Conservation (phyloP, 2,888 invertebrate species). For the Drosophila limbata region DNA sequence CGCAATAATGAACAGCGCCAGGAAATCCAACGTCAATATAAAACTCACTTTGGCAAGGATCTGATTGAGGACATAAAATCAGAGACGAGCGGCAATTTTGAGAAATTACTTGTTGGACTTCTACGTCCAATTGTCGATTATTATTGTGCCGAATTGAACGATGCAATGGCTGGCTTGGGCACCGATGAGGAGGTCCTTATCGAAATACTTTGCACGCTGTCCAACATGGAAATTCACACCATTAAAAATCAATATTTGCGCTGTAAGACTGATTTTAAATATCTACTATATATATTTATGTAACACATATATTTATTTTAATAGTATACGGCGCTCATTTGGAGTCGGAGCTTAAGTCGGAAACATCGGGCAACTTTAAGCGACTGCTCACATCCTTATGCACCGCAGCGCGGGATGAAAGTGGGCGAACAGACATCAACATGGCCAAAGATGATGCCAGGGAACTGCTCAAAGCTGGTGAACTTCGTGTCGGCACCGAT, state of each 20-base stretch:
- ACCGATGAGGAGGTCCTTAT: slow-evolving; percentile 94
- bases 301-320: slow-evolving; percentile 34
- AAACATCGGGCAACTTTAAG: slow-evolving; percentile 96
- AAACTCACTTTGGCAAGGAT: slow-evolving; percentile 87
- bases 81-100: slow-evolving; percentile 95
- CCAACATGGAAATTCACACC: slow-evolving; percentile 92
- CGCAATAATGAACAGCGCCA: slow-evolving; percentile 94
- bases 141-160: slow-evolving; percentile 92
- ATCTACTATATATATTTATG: neutral
- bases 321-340: slow-evolving; percentile 92
- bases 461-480: slow-evolving; percentile 91
- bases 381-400: slow-evolving; percentile 94
- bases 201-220: slow-evolving; percentile 94
- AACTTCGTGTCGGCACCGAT: slow-evolving; percentile 90
- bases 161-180: slow-evolving; percentile 93
- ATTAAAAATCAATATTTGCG: slow-evolving; percentile 92
- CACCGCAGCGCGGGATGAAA: slow-evolving; percentile 90
- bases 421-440: slow-evolving; percentile 89
- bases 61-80: slow-evolving; percentile 93
- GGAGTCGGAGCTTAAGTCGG: slow-evolving; percentile 93
- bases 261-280: slow-evolving; percentile 87
- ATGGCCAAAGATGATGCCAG: slow-evolving; percentile 93
- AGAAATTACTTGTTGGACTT: slow-evolving; percentile 92
- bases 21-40: slow-evolving; percentile 85
- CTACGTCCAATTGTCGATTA: slow-evolving; percentile 94